Conservation (phyloP, 1,140 invertebrate genomes). For the Notospermus geniculatus region DNA sequence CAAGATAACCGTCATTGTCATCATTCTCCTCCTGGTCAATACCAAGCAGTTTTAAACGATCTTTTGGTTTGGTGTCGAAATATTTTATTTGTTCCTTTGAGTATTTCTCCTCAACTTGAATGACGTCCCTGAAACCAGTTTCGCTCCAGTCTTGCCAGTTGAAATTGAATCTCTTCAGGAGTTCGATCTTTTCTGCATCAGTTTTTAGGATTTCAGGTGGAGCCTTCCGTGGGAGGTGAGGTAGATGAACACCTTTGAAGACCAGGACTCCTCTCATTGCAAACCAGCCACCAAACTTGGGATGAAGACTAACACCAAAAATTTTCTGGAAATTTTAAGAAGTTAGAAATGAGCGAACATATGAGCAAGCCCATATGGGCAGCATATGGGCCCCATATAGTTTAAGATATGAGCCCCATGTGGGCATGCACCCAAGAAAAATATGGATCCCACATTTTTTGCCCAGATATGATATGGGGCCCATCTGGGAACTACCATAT, state of each 20-base stretch:
- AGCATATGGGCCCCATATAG: too few species aligned
- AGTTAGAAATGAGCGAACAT: too few species aligned
- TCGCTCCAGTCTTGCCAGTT: conserved; percentile 55
- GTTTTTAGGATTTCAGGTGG: conserved; percentile 50
- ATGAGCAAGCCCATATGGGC: too few species aligned
- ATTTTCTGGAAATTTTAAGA: conserved; percentile 58
- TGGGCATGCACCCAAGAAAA: too few species aligned
- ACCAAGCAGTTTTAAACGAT: conserved; percentile 45
- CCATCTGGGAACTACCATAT: too few species aligned
- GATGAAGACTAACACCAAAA: conserved; percentile 62
- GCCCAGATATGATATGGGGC: too few species aligned
- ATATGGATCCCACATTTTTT: too few species aligned
- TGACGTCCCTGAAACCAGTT: conserved; percentile 60
- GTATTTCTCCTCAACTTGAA: conserved; percentile 55
- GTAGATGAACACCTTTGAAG: conserved; percentile 49
- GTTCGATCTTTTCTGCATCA: conserved; percentile 44
- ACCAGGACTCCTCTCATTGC: conserved; percentile 61
- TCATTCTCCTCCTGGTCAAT: too few species aligned
- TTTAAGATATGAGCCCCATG: too few species aligned
- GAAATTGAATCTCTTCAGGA: conserved; percentile 59
- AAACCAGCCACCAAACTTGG: conserved; percentile 64
- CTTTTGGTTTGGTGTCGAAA: conserved; percentile 57
- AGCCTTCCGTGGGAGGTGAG: conserved; percentile 34
- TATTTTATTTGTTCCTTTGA: conserved; percentile 59
- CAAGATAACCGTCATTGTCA: too few species aligned